Evolutionary conservation across 2,888 invertebrate species (phyloP), one percentile per base, ranked within the genome.

Genomic region (Gastrophysa polygoni): DNA sequence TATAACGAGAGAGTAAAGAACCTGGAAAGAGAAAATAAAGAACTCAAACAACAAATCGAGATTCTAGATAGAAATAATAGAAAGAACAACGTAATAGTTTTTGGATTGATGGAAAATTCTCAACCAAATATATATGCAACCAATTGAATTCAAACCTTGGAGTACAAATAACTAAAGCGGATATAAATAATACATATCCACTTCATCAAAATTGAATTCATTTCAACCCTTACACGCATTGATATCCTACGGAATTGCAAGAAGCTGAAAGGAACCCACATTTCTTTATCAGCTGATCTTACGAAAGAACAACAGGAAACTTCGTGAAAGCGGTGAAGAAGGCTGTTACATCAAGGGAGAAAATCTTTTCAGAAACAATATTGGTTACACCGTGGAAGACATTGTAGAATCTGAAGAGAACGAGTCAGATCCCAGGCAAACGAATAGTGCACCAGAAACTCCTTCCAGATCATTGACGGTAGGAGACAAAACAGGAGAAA

Each of bases 131-230:
- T 18, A 11, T 44, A 44, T 44, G 44, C 44, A 14, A 44, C 16
- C 48, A 48, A 21, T 8, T 48, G 21, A 48, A 21, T 21, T 48
- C 21, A 1, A 48, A 48, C 20, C 48, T 48, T 48, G 48, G n/a
- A 21, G 2, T 48, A 1, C 11, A 48, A 14, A 8, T 48, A n/a
- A 48, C 48, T 11, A 48, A 21, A 48, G 8, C 48, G 8, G 48
- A 48, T 48, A 48, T 48, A 48, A 48, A 24, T n/a, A 48, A 48
- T n/a, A 48, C 24, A 11, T 48, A 48, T 21, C 48, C 48, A n/a
- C 4, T 48, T 1, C 8, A 21, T 48, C 7, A 21, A 48, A 48
- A 48, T 48, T 11, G 48, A 48, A 21, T n/a, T 48, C 11, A 2
- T 44, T 8, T 7, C 5, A 44, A 44, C 21, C 1, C n/a, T 48